Conservation (phyloP, 2,888 invertebrate genomes). For the Tethea ocularis region DNA sequence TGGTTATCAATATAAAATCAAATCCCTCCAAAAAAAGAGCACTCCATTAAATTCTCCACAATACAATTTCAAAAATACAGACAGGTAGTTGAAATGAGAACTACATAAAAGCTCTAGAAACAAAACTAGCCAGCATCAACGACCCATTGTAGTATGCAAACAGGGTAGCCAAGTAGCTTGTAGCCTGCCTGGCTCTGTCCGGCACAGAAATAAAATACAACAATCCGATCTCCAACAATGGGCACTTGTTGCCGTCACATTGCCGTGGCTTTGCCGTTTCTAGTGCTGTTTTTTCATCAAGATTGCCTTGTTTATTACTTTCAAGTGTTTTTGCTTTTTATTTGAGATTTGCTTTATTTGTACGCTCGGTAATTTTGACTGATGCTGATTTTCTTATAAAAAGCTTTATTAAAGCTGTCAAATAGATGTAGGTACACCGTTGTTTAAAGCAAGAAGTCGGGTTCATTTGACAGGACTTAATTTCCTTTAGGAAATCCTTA, state of each 20-base stretch:
- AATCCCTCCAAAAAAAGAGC: background rate
- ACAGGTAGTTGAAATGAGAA: background rate
- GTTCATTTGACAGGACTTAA: no score
- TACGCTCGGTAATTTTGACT: no score
- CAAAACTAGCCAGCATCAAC: background rate
- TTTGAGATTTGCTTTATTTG: background rate
- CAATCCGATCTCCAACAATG: conserved; percentile 13
- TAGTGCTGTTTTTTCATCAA: conserved; percentile 22
- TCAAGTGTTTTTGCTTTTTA: conserved; percentile 13
- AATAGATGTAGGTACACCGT: no score
- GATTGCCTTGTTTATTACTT: conserved; percentile 30
- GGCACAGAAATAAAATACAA: conserved; percentile 22
- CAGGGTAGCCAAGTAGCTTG: conserved; percentile 3
- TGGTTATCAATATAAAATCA: background rate
- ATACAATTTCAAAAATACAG: background rate
- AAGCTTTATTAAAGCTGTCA: no score
- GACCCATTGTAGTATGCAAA: conserved; percentile 9
- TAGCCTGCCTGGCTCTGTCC: conserved; percentile 11
- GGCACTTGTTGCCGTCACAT: conserved; percentile 34
- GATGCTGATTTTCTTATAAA: no score
- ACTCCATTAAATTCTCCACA: background rate
- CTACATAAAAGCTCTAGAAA: background rate
- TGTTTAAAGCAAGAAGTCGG: no score
- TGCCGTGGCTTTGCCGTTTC: conserved; percentile 15
- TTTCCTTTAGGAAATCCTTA: no score